A percentile compares a stretch with the other conserved stretches of the same genome.
Evolutionary conservation across 2,113 vertebrate species (phyloP).

Genomic region (Microcebus murinus): DNA sequence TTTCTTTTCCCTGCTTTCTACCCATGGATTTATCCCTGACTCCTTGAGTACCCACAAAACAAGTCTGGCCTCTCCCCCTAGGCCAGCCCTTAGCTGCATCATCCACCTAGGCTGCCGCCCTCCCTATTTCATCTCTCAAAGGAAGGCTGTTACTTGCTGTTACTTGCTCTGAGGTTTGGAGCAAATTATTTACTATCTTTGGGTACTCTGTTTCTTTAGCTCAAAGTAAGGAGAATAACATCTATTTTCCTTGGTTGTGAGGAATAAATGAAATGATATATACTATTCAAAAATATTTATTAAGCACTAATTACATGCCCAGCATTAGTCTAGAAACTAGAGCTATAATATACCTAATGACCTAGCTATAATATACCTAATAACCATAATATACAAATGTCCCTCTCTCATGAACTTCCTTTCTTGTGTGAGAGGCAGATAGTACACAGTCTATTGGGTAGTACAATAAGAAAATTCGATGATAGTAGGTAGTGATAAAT

Average conservation of each 20-base stretch:
- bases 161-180: background rate
- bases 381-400: background rate
- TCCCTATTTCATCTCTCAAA: background rate
- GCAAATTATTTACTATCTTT: background rate
- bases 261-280: background rate
- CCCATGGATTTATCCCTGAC: too few species aligned
- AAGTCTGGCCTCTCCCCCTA: background rate
- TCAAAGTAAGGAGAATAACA: background rate
- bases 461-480: background rate
- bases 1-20: background rate
- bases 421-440: background rate
- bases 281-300: background rate
- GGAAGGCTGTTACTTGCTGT: background rate
- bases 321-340: background rate
- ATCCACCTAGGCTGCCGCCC: rapidly evolving
- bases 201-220: background rate
- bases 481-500: background rate
- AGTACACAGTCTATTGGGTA: too few species aligned
- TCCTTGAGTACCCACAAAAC: too few species aligned
- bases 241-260: background rate
- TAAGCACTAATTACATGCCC: background rate
- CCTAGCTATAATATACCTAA: too few species aligned
- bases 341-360: too few species aligned
- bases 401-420: background rate
- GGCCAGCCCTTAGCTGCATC: rapidly evolving